Evolutionary conservation across 2,888 invertebrate genomes (phyloP).

Genomic region (Epirrhoe tristata): DNA sequence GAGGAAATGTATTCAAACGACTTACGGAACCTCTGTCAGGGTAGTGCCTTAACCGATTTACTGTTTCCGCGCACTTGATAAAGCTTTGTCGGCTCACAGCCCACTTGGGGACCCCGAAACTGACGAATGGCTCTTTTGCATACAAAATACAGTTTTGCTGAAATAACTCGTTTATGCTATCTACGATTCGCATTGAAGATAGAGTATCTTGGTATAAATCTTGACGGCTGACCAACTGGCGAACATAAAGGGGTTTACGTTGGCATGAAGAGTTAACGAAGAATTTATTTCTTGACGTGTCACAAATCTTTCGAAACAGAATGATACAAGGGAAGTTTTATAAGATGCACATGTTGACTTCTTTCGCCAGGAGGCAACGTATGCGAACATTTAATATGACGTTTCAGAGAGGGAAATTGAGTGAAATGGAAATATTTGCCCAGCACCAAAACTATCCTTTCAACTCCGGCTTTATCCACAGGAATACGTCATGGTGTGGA

Average conservation of each 20-base stretch:
- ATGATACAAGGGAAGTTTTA: not conserved
- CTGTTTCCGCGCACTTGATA: constrained; percentile 31
- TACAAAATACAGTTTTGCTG: constrained; percentile 5
- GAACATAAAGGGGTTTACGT: not conserved
- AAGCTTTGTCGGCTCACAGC: constrained; percentile 22
- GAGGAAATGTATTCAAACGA: constrained; percentile 33
- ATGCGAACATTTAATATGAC: too few relatives aligned
- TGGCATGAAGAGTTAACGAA: too few relatives aligned
- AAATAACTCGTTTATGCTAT: not conserved
- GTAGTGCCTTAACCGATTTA: constrained; percentile 31
- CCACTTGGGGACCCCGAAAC: constrained; percentile 8
- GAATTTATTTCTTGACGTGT: too few relatives aligned
- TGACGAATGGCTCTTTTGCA: constrained; percentile 12
- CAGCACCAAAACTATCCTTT: too few relatives aligned
- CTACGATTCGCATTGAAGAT: not conserved
- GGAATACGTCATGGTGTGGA: too few relatives aligned
- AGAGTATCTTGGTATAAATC: not conserved
- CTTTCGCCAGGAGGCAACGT: too few relatives aligned
- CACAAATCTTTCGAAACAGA: not conserved
- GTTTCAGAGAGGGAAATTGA: too few relatives aligned
- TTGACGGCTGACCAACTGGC: not conserved
- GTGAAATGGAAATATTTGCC: too few relatives aligned
- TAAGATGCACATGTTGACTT: not conserved
- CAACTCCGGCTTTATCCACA: too few relatives aligned
- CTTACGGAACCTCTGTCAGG: constrained; percentile 27